Conservation (phyloP, 1,140 invertebrate species). For the Coptotermes formosanus region DNA sequence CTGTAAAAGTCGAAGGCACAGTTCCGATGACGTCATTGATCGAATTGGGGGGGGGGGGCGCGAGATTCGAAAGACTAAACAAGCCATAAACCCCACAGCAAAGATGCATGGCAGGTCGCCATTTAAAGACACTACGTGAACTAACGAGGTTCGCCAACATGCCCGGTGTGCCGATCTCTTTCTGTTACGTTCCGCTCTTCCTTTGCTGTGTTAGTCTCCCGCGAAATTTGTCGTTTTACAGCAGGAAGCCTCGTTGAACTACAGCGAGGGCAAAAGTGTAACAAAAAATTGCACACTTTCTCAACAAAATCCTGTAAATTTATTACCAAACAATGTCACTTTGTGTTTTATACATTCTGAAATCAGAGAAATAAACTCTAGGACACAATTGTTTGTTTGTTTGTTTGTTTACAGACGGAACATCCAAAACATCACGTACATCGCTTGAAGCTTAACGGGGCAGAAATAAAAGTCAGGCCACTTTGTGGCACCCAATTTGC, state of each 20-base stretch:
- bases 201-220: neutral
- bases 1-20: no score
- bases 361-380: neutral
- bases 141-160: neutral
- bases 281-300: neutral
- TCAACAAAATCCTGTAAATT: neutral
- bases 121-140: neutral
- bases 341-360: neutral
- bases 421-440: no score
- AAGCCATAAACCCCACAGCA: neutral
- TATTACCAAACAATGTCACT: neutral
- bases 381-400: no score
- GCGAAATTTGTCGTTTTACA: neutral
- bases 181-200: neutral
- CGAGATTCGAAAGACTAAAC: neutral
- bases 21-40: no score
- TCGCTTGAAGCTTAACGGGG: no score
- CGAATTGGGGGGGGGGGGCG: no score
- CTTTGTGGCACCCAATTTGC: no score
- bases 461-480: no score
- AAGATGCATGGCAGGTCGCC: neutral
- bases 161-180: neutral
- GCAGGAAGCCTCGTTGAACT: neutral
- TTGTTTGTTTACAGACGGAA: no score
- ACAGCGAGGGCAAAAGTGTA: neutral